Conservation (phyloP, 2,113 vertebrate genomes). For the Tonatia bakeri region DNA sequence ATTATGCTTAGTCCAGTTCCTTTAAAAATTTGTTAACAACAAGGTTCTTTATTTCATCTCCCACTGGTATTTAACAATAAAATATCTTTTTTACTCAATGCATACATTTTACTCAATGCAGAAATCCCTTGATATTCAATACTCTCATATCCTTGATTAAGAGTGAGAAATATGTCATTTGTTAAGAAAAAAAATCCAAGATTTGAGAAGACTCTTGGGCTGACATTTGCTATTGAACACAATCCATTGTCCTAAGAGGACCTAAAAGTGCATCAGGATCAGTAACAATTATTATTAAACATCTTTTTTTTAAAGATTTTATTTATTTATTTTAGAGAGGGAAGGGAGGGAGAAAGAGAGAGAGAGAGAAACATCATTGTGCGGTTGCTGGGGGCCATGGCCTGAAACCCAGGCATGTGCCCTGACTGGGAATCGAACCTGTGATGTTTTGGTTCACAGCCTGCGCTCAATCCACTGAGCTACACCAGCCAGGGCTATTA, state of each 20-base stretch:
- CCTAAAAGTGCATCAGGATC: background rate
- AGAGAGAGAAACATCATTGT: no score
- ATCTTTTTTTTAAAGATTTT: no score
- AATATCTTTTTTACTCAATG: background rate
- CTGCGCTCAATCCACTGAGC: no score
- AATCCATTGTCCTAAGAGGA: background rate
- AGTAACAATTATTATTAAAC: background rate
- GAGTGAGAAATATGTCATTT: slow-evolving; percentile 40
- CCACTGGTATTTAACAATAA: background rate
- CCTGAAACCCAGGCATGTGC: no score
- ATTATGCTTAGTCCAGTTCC: background rate
- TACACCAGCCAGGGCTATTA: no score
- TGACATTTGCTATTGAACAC: slow-evolving; percentile 12
- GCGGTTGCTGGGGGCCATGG: no score
- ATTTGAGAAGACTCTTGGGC: background rate
- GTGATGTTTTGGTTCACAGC: no score
- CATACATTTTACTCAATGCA: background rate
- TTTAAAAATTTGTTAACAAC: slow-evolving; percentile 33
- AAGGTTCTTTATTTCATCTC: slow-evolving; percentile 3
- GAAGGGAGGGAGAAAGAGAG: no score
- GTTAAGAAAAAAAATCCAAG: background rate
- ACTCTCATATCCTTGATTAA: background rate
- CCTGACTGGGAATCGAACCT: no score
- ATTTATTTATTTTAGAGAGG: no score
- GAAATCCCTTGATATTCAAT: slow-evolving; percentile 30